These are phyloP conservation scores for Apantesis nais DNA, from an alignment of 2,888 invertebrate genomes.

Conservation along the genomic window DNA sequence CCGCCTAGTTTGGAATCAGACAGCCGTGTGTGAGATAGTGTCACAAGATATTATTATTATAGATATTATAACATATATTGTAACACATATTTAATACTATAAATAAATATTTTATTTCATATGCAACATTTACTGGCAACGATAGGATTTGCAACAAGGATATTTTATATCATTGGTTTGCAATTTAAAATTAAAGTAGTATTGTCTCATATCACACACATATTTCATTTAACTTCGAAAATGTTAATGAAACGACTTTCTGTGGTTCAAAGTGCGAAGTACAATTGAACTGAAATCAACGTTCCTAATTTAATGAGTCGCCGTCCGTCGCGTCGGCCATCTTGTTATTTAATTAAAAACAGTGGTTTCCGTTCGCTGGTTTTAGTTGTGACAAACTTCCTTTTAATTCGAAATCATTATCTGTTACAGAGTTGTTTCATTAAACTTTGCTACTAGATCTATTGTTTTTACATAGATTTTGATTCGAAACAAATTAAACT, in stretches of 20 bases:
- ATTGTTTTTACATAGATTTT: neutral
- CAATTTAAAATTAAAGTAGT: neutral
- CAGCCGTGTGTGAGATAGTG: no score
- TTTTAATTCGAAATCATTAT: conserved; percentile 8
- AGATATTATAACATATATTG: no score
- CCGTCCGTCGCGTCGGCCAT: conserved; percentile 42
- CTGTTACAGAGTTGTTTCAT: neutral
- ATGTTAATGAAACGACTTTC: neutral
- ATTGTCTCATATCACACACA: neutral
- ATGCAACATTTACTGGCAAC: neutral
- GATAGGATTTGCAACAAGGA: neutral
- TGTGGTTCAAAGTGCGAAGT: conserved; percentile 6
- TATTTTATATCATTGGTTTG: no score
- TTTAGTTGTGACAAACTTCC: conserved; percentile 30
- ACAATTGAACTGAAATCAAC: conserved; percentile 54
- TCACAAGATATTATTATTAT: no score
- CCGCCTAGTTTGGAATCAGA: no score
- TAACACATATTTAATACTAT: no score
- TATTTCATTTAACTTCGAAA: neutral
- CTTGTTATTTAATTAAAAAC: conserved; percentile 59
- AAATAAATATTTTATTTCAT: no score
- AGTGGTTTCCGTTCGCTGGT: conserved; percentile 46
- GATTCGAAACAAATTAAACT: neutral
- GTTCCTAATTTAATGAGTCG: conserved; percentile 52
- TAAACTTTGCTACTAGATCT: conserved; percentile 7